These are phyloP conservation scores for Chaitophorus viminalis DNA, from an alignment of 2,888 invertebrate species.

Conservation along the genomic window DNA sequence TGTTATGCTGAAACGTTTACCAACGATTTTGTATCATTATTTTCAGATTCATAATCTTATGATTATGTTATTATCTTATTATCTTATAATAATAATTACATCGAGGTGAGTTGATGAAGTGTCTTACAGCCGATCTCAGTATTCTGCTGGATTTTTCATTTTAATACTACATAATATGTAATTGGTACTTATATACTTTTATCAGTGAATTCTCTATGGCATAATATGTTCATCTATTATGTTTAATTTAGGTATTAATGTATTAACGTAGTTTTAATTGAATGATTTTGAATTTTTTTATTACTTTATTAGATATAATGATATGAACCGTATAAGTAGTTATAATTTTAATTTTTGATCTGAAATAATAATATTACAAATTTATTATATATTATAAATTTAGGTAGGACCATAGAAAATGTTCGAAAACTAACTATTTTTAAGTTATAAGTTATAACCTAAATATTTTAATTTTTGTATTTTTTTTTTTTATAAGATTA, in stretches of 20 bases:
- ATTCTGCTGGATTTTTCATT: neutral
- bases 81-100: too few relatives aligned
- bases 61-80: neutral
- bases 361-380: too few relatives aligned
- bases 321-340: neutral
- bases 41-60: neutral
- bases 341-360: neutral
- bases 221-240: slow-evolving; percentile 16
- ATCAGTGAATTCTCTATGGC: neutral
- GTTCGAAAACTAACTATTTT: too few relatives aligned
- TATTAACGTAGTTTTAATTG: slow-evolving; percentile 9
- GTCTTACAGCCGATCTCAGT: neutral
- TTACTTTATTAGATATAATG: slow-evolving; percentile 4
- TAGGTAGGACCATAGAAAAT: too few relatives aligned
- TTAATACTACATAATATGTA: neutral
- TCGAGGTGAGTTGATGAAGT: neutral
- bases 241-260: slow-evolving; percentile 10
- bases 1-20: neutral
- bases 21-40: neutral
- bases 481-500: too few relatives aligned
- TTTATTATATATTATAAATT: neutral
- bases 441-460: too few relatives aligned
- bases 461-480: too few relatives aligned
- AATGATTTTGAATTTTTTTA: neutral
- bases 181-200: slow-evolving; percentile 6